Evolutionary conservation across 2,888 invertebrate genomes (phyloP), one percentile per base, ranked within the genome.

Genomic region (Andrena flavipes): DNA sequence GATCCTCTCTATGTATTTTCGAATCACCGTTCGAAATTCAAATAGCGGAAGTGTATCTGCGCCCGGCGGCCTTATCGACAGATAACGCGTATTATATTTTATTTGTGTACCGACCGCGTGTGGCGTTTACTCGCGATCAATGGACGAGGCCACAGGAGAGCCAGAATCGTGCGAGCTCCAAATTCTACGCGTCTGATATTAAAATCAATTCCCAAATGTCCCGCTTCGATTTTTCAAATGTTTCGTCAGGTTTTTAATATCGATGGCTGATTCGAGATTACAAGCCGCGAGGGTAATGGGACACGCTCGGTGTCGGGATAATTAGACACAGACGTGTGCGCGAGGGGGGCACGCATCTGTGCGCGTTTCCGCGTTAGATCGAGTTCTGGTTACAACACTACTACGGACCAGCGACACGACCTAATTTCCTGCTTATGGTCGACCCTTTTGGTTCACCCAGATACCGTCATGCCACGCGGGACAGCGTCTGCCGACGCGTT

Each of bases 351-450:
- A 77, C 63, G 73, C 80, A 71, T 48, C 64, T 56, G 68, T 67
- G 81, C 82, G 74, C 67, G 80, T 73, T 82, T 80, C 82, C 75
- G 72, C 73, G 75, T 59, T 68, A 29, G 62, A 33, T 78, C 69
- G 70, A 75, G 74, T 76, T 64, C 69, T 26, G 35, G 68, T 88
- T 84, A 80, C 81, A 87, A 84, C 84, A 71, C 68, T 10, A 30
- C 74, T 54, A 23, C 20, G 54, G 68, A 77, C 75, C 69, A 59
- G 69, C 78, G 68, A 62, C 81, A 75, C 82, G 87, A 84, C 90
- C 90, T 72, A 88, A 84, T 90, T 90, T 82, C 73, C 78, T 76
- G 74, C 75, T 82, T 74, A 76, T 68, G 84, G 70, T 76, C 84
- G 87, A 84, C 84, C 86, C 88, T 84, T 86, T 80, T 83, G 81